These are phyloP conservation scores for Samia ricini DNA, from an alignment of 1,140 invertebrate species.

Conservation along the genomic window DNA sequence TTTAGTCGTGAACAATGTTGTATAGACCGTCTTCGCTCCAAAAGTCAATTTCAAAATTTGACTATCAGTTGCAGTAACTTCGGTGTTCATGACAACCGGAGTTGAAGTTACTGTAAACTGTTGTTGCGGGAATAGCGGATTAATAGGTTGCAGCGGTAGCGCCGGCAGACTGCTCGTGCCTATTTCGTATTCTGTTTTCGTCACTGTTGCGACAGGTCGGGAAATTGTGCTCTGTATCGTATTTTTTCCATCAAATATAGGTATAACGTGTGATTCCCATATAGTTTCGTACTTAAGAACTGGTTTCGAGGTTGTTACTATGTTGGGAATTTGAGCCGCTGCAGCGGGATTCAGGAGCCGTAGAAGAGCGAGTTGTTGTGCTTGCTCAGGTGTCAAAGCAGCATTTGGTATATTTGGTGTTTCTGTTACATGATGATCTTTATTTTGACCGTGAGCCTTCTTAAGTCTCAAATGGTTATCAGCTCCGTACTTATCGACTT, in stretches of 20 bases:
- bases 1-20: conserved; percentile 90
- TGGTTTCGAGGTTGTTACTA: conserved; percentile 87
- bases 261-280: conserved; percentile 89
- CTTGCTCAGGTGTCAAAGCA: conserved; percentile 83
- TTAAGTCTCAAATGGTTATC: conserved; percentile 78
- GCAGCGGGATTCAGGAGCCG: conserved; percentile 85
- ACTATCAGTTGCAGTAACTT: conserved; percentile 88
- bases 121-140: conserved; percentile 79
- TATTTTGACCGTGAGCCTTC: conserved; percentile 78
- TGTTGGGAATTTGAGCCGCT: conserved; percentile 79
- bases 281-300: conserved; percentile 86
- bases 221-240: conserved; percentile 88
- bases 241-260: conserved; percentile 84
- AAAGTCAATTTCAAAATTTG: conserved; percentile 92
- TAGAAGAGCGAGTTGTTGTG: conserved; percentile 85
- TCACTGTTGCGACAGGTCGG: conserved; percentile 85
- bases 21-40: conserved; percentile 92
- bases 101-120: conserved; percentile 90
- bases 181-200: conserved; percentile 86
- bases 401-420: conserved; percentile 65
- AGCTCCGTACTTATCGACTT: conserved; percentile 81
- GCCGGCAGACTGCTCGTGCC: conserved; percentile 84
- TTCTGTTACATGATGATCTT: conserved; percentile 72
- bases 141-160: conserved; percentile 72
- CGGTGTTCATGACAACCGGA: conserved; percentile 87